Conservation (phyloP, 92 coral and sea anemone species). For the Phenganax stokvisi region DNA sequence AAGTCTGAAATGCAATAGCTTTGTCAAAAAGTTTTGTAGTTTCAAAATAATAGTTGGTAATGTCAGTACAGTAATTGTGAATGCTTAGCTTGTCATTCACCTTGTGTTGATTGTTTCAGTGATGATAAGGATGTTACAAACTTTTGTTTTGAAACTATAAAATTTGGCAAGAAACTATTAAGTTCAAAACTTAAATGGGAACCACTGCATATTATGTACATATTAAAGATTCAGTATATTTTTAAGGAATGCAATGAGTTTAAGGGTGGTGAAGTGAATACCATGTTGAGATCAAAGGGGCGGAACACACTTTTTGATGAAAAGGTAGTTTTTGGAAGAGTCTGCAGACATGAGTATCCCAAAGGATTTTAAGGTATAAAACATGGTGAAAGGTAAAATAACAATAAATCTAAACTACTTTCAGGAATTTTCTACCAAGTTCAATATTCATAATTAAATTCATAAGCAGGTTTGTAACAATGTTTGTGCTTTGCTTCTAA, state of each 20-base stretch:
- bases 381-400: conserved; percentile 56
- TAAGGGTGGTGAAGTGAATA: conserved; percentile 53
- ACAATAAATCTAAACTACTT: neutral
- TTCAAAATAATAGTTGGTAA: no score
- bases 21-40: no score
- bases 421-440: neutral
- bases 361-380: conserved; percentile 45
- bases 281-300: conserved; percentile 50
- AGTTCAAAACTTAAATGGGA: no score
- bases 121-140: neutral
- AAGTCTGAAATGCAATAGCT: no score
- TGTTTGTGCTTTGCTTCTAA: no score
- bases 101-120: neutral
- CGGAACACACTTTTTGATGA: conserved; percentile 50
- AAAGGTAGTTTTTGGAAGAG: conserved; percentile 51
- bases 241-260: conserved; percentile 46
- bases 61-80: no score
- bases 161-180: no score
- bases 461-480: no score
- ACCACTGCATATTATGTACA: no score
- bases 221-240: neutral
- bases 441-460: neutral
- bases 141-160: no score
- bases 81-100: no score
- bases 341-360: conserved; percentile 53